Evolutionary conservation across 1,140 invertebrate species (phyloP).

Genomic region (Goniozus legneri): DNA sequence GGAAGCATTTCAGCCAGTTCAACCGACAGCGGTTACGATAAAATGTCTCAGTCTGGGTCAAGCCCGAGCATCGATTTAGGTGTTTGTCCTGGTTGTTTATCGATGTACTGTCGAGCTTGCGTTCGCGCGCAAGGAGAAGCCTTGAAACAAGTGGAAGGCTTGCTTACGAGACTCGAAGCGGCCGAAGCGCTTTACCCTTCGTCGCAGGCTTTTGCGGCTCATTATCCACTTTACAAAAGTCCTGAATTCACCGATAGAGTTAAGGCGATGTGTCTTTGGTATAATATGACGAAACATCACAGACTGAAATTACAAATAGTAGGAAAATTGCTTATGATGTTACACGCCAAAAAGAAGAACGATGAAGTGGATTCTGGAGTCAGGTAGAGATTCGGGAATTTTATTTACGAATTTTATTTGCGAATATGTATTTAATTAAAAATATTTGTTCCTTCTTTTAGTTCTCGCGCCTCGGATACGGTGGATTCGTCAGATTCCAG

Average conservation of each 20-base stretch:
- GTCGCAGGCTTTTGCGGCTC: conserved; percentile 68
- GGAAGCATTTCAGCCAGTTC: conserved; percentile 9
- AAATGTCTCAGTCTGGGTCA: conserved; percentile 16
- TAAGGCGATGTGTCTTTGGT: conserved; percentile 84
- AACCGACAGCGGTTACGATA: conserved; percentile 19
- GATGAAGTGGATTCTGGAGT: conserved; percentile 37
- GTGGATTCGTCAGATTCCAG: conserved; percentile 24
- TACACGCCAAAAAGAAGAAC: conserved; percentile 40
- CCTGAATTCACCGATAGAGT: conserved; percentile 65
- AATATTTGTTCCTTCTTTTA: conserved; percentile 16
- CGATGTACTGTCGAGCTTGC: conserved; percentile 68
- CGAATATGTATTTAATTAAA: too few relatives aligned
- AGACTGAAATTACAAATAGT: conserved; percentile 76
- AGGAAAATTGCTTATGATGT: conserved; percentile 67
- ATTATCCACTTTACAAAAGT: conserved; percentile 70
- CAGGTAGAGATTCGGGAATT: conserved; percentile 1
- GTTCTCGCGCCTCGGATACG: conserved; percentile 31
- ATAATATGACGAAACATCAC: conserved; percentile 82
- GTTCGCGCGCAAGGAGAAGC: conserved; percentile 67
- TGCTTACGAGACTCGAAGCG: conserved; percentile 71
- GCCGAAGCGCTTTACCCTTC: conserved; percentile 82
- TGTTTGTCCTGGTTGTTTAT: conserved; percentile 60
- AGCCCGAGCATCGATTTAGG: conserved; percentile 31
- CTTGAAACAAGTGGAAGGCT: conserved; percentile 66
- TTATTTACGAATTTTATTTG: too few relatives aligned